Conservation (phyloP, 2,888 invertebrate species). For the Cataglyphis livida region DNA sequence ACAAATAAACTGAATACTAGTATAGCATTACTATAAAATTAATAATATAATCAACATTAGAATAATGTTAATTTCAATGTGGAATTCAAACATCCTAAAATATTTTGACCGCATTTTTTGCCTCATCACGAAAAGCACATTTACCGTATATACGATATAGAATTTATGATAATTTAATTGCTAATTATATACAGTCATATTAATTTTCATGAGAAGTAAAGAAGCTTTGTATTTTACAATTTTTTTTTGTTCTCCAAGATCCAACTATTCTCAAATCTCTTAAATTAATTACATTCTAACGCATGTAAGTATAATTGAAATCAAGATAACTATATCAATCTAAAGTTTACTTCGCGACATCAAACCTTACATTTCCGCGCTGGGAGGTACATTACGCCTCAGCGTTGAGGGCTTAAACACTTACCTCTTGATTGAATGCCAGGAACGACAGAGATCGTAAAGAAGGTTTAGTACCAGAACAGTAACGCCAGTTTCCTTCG, state of each 20-base stretch:
- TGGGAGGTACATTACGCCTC: neutral
- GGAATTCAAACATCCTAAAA: conserved; percentile 37
- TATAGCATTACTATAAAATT: neutral
- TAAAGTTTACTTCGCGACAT: conserved; percentile 36
- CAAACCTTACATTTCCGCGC: conserved; percentile 8
- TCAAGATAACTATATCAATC: conserved; percentile 30
- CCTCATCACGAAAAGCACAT: conserved; percentile 47
- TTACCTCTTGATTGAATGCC: conserved; percentile 90
- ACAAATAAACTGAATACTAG: neutral
- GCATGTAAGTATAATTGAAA: conserved; percentile 5
- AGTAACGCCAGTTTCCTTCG: conserved; percentile 95
- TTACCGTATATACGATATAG: conserved; percentile 67
- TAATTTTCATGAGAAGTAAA: neutral
- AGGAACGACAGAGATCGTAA: conserved; percentile 92
- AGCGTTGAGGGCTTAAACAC: conserved; percentile 70
- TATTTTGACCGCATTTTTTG: conserved; percentile 62
- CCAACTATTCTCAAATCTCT: neutral
- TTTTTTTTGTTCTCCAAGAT: neutral
- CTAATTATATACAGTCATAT: neutral
- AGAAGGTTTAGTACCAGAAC: conserved; percentile 92
- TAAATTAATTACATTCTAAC: neutral
- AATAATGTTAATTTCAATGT: neutral
- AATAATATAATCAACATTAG: conserved; percentile 10
- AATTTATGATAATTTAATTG: conserved; percentile 59
- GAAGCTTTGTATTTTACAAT: conserved; percentile 3